A percentile compares a stretch with the other conserved stretches of the same genome.
These are phyloP conservation scores for Micromussa lordhowensis DNA, from an alignment of 92 coral and sea anemone genomes.

Conservation along the genomic window DNA sequence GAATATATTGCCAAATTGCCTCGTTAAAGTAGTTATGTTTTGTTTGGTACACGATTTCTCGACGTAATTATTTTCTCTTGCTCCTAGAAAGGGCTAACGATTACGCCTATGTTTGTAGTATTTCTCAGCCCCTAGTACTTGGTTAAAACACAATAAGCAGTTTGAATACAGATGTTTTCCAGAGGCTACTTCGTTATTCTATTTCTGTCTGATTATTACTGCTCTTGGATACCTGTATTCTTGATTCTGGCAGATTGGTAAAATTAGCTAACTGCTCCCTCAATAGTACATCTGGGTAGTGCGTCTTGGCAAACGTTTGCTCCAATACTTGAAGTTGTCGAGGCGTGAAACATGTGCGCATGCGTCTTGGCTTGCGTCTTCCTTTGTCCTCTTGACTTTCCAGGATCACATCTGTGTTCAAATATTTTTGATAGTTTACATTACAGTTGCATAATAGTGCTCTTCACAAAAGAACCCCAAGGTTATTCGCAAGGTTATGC, in stretches of 20 bases:
- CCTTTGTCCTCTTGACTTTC: slow-evolving; percentile 80
- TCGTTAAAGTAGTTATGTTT: too few relatives aligned
- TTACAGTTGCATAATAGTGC: not conserved
- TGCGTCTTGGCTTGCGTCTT: slow-evolving; percentile 87
- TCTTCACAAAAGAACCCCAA: not conserved
- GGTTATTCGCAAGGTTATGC: not conserved
- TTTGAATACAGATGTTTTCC: not conserved
- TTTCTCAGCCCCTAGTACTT: not conserved
- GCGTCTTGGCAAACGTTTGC: slow-evolving; percentile 92
- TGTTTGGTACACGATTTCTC: not conserved
- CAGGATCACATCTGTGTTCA: slow-evolving; percentile 73
- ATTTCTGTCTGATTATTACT: not conserved
- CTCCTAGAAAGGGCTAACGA: not conserved
- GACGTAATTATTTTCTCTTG: not conserved
- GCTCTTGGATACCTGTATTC: slow-evolving; percentile 80
- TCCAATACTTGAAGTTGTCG: slow-evolving; percentile 95
- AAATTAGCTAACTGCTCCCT: slow-evolving; percentile 94
- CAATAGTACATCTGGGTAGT: slow-evolving; percentile 95
- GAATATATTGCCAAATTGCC: too few relatives aligned
- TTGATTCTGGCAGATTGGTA: slow-evolving; percentile 91
- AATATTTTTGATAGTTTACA: not conserved
- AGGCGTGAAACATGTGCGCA: slow-evolving; percentile 97
- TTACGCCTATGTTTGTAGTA: not conserved
- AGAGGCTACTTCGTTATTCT: not conserved
- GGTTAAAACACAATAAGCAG: not conserved